Percentiles rank a stretch among this genome's conserved stretches.
These are phyloP conservation scores for Psilopsiagon aymara DNA, from an alignment of 2,113 vertebrate genomes.

Conservation along the genomic window DNA sequence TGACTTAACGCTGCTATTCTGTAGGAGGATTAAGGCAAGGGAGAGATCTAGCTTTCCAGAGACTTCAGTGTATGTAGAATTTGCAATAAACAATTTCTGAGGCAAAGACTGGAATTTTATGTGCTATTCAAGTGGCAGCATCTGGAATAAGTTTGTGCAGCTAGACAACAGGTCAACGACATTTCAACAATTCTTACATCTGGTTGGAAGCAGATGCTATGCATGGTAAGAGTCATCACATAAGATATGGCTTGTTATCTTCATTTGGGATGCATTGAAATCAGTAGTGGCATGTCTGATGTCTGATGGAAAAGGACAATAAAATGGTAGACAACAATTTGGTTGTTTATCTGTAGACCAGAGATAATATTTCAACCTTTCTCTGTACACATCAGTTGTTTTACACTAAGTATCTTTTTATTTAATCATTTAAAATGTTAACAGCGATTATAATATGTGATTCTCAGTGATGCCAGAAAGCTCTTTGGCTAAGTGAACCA, in stretches of 20 bases:
- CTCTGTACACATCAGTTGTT: neutral
- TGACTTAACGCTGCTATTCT: neutral
- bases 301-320: neutral
- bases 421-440: neutral
- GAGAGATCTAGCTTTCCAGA: neutral
- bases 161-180: neutral
- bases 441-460: neutral
- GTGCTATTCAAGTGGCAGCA: neutral
- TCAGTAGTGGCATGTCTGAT: neutral
- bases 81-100: neutral
- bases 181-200: neutral
- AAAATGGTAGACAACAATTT: neutral
- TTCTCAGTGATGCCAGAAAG: neutral
- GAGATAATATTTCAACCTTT: neutral
- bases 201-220: neutral
- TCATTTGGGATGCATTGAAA: neutral
- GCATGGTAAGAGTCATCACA: neutral
- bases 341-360: neutral
- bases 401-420: neutral
- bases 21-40: neutral
- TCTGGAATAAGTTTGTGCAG: neutral
- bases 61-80: neutral
- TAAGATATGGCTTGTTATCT: neutral
- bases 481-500: neutral
- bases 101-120: neutral